Evolutionary conservation across 2,888 invertebrate species (phyloP), one percentile per base, ranked within the genome.

Genomic region (Drosophila greeni): DNA sequence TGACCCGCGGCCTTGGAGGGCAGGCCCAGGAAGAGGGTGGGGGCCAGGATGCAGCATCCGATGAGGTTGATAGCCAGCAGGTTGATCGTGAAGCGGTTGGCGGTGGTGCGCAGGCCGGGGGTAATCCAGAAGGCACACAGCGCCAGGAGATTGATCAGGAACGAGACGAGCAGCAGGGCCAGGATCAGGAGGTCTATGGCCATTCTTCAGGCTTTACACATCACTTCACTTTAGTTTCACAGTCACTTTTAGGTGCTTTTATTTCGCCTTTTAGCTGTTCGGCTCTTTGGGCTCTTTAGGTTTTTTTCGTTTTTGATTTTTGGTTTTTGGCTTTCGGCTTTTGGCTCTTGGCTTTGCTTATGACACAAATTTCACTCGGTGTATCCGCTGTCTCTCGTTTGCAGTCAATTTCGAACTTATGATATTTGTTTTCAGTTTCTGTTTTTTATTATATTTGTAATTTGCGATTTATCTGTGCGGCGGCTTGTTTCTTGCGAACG

Each of bases 121-220:
- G 89, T 89, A 75, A 88, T 87, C 89, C 89, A 89, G 72, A 89
- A 89, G 64, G 89, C 89, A 75, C 88, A 87, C 75, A 89, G 80
- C 66, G 89, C 89, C 82, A 89, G 77, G 66, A 89, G 75, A 82
- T 89, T 89, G 66, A 88, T 87, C 74, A 85, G 76, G 71, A 88
- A 88, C 73, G 89, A 89, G 78, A 88, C 80, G 74, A 89, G 82
- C 76, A 89, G 85, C 85, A 89, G 84, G 76, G 84, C 86, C 80
- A 88, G 85, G 82, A 89, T 89, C 67, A 89, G 84, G 70, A 88
- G 88, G 84, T 89, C 89, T 85, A 88, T 88, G 79, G 89, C 88
- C 89, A 89, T 89, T 68, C 65, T 73, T 70, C 53, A 65, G 29
- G 55, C 56, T 52, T 42, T 59, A 68, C 71, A 79, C 82, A 81